Base-by-base conservation (phyloP, 2,888 invertebrate species). In the Tillus elongatus region DNA sequence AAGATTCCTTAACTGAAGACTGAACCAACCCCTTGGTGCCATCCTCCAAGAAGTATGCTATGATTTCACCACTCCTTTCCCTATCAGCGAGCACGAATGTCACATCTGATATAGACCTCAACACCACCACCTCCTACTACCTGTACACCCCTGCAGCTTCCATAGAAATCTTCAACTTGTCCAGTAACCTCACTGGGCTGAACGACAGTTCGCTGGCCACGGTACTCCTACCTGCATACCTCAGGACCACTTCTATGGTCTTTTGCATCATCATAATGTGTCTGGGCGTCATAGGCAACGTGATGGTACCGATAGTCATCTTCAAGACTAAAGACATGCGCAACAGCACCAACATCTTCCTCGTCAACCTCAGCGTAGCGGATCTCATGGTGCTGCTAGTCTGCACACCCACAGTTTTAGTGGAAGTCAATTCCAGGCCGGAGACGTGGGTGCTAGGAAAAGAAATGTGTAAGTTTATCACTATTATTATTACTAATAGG, bases 361-460 rank as follows among this genome's bases (percentile, higher is more conserved):
- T 95, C 57, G 86, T 92, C 65, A 93, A 93, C 67, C 71, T 93
- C 58, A 91, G 91, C 62, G 79, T 92, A 27, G 92, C 93, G 10
- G 93, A 95, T 67, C 69, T 93, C 52, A 80, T 91, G 72, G 91
- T 93, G 51, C 68, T 95, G 48, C 68, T 92, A 45, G 82, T 93
- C 44, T 93, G 92, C 61, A 90, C 92, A 43, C 93, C 93, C 4
- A 88, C 92, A 1, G 89, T 91, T 16, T 73, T 93, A 26, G 87
- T 93, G n/a, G 93, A 95, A 64, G 85, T 93, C 35, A 89, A 91
- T 64, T 83, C 88, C 6, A 79, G 80, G 51, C 90, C 90, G 9
- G 89, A 92, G 63, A 83, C 89, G 2, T 95, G 93, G 93, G 80
- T 88, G 46, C 76, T 95, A 35, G 93, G 93, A 30, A 82, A 82